These are phyloP conservation scores for Rousettus madagascariensis DNA, from an alignment of 2,797 vertebrate genomes.

Conservation along the genomic window DNA sequence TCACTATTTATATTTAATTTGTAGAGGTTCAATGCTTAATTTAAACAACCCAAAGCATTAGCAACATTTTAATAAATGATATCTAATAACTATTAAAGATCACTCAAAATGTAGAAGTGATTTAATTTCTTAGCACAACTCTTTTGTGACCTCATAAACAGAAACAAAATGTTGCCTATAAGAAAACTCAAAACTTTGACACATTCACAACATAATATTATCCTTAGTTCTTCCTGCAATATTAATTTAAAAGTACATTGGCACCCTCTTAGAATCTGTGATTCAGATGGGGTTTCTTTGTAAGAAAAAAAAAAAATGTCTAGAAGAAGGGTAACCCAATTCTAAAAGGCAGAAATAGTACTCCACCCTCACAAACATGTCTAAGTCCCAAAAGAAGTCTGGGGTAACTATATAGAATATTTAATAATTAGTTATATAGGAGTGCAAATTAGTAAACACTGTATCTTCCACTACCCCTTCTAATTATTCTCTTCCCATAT, in stretches of 20 bases:
- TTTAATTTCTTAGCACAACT: slow-evolving; percentile 20
- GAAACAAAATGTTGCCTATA: background rate
- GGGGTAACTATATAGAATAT: background rate
- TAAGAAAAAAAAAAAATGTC: background rate
- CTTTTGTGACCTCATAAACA: background rate
- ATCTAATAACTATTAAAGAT: slow-evolving; percentile 20
- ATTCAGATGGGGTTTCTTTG: background rate
- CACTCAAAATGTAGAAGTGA: background rate
- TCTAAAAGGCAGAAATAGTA: background rate
- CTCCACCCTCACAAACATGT: background rate
- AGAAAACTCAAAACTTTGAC: background rate
- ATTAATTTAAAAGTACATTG: background rate
- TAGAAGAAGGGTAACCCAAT: background rate
- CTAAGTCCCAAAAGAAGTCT: background rate
- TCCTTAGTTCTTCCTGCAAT: background rate
- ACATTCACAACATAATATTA: background rate
- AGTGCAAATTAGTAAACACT: background rate
- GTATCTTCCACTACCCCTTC: background rate
- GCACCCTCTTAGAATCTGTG: background rate
- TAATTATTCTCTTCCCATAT: background rate
- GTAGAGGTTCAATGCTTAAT: slow-evolving; percentile 39
- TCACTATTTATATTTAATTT: slow-evolving; percentile 58
- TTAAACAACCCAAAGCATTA: background rate
- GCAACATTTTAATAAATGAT: slow-evolving; percentile 48
- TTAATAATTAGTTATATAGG: background rate